Percentiles rank a stretch among this genome's conserved stretches.
phyloP scores from a whole-genome alignment of 2,797 vertebrate genomes.

The Sebastolobus altivelis region DNA sequence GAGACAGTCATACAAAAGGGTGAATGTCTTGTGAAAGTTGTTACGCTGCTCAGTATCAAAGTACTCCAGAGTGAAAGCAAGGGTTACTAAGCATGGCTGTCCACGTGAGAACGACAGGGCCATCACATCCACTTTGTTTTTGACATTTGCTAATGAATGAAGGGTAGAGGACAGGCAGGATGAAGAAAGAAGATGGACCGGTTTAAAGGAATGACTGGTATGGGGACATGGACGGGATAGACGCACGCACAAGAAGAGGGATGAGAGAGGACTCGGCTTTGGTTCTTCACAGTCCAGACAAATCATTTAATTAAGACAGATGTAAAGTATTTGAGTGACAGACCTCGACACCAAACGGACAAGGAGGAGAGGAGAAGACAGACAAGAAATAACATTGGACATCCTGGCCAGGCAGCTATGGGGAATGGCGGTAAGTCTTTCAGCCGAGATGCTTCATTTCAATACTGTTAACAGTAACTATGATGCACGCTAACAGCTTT shows the following conservation, averaged over 20 bases:
- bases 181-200: slow-evolving; percentile 60
- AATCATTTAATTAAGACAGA: slow-evolving; percentile 10
- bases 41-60: background rate
- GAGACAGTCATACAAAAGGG: background rate
- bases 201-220: slow-evolving; percentile 77
- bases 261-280: slow-evolving; percentile 11
- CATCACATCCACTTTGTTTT: slow-evolving; percentile 9
- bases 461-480: background rate
- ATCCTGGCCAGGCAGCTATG: slow-evolving; percentile 57
- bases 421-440: slow-evolving; percentile 73
- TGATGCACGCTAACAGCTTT: background rate
- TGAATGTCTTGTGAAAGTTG: slow-evolving; percentile 1
- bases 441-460: slow-evolving; percentile 11
- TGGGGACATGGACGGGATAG: slow-evolving; percentile 56
- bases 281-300: slow-evolving; percentile 9
- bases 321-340: slow-evolving; percentile 7
- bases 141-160: slow-evolving; percentile 3
- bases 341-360: background rate
- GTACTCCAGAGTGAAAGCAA: background rate
- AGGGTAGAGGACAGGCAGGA: slow-evolving; percentile 16
- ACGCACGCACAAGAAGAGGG: slow-evolving; percentile 29
- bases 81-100: background rate
- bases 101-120: background rate
- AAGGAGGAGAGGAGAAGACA: slow-evolving; percentile 13
- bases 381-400: slow-evolving; percentile 1